Evolutionary conservation across 2,888 invertebrate species (phyloP), one percentile per base, ranked within the genome.

Genomic region (Polyommatus icarus): DNA sequence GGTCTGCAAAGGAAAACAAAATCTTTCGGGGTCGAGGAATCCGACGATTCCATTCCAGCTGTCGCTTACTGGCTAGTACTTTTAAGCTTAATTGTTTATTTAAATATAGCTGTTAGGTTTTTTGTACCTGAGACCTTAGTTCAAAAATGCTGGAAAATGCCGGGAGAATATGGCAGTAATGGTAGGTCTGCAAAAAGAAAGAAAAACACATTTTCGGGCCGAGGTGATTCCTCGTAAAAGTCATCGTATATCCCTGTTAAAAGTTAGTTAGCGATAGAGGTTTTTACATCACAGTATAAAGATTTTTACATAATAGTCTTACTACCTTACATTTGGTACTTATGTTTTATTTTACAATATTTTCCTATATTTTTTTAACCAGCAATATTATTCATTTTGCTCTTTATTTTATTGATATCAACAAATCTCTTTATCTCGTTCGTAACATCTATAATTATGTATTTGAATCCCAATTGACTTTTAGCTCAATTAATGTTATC

Each of bases 171-270:
- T 15, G 29, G 20, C 67, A 67, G 29, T 61, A 54, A 54, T 18
- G 18, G 10, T 67, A 32, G 5, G 29, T 67, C 67, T 67, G 67
- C 32, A 67, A 67, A 67, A 67, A 29, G 29, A 67, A 67, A 67
- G 29, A 29, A 67, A 61, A 61, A 61, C 61, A 67, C 67, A 67
- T 67, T 67, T 67, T 29, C 29, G 15, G 67, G 67, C 67, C 29
- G 67, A 67, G 67, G 18, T 12, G 29, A 67, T 29, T 24, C 67
- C 67, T 67, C 67, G 67, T 20, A 29, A 67, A 5, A 29, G 1
- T 67, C 4, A 24, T 32, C 67, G 1, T 67, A 67, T 15, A 67
- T 15, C 6, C 12, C 6, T 15, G 29, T 67, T 32, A 67, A 20
- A 61, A 12, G 24, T 24, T 15, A 24, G 24, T n/a, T 61, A 61